Evolutionary conservation across 2,888 invertebrate genomes (phyloP), one percentile per base, ranked within the genome.

Genomic region (Miltochrista miniata): DNA sequence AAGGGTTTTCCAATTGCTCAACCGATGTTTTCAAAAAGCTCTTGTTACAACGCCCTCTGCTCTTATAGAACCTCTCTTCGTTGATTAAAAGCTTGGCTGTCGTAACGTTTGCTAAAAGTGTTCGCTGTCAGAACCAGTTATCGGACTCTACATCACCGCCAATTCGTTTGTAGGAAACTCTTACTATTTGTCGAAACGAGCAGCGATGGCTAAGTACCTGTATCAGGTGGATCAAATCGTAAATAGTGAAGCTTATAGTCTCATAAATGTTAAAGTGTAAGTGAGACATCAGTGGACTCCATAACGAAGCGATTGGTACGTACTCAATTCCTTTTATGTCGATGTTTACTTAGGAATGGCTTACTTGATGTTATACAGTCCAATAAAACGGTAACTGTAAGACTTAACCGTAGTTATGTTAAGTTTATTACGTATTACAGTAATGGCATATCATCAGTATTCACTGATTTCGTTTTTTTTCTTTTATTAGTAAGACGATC

Each of bases 181-280:
- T 44, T 1, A 24, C 24, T 24, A 15, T 15, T 34, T 43, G 47
- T 30, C 29, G 34, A 30, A 38, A 24, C 18, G 5, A 36, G 13
- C 15, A 47, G 42, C 37, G 39, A 41, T 33, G 13, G n/a, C 13
- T 40, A 40, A 46, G 15, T 51, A 51, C 43, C 46, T 51, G 51
- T 42, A 46, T 46, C 51, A 35, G 35, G 24, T 29, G 46, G 38
- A 51, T 51, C 42, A 46, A 33, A 38, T 51, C 45, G 51, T 43
- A 46, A 30, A 35, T 42, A 46, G 37, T 42, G 38, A 43, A 30
- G 42, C 34, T 46, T 43, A 51, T 38, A 38, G 34, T 38, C 42
- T 34, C 42, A 46, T 51, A 51, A 51, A 51, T 15, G 46, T 46
- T 46, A 43, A 35, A 42, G 43, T 41, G 13, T 43, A 37, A 42